phyloP scores from a whole-genome alignment of 1,140 invertebrate species.

The Polypedilum pembai region DNA sequence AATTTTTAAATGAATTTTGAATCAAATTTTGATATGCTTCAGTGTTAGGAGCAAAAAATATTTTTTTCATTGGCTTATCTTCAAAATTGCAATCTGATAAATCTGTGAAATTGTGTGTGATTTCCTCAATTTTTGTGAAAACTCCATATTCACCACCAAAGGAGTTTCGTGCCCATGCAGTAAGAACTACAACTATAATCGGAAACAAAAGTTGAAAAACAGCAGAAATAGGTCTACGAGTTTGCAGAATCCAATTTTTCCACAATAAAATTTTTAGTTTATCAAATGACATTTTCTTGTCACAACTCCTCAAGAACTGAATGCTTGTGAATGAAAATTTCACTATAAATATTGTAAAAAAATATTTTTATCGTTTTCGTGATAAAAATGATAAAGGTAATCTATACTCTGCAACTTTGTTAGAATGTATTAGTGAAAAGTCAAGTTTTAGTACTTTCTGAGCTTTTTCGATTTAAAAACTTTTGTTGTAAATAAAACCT shows the following conservation, averaged over 20 bases:
- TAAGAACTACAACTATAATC: constrained; percentile 52
- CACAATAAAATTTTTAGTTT: constrained; percentile 66
- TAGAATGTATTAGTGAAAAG: too few species aligned
- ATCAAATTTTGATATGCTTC: not conserved
- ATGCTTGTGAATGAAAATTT: not conserved
- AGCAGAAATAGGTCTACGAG: constrained; percentile 62
- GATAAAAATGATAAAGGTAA: too few species aligned
- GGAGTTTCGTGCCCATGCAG: not conserved
- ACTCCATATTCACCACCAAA: not conserved
- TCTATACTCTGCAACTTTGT: too few species aligned
- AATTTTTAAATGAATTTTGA: not conserved
- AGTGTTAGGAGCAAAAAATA: not conserved
- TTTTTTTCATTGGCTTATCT: not conserved
- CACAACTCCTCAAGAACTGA: not conserved
- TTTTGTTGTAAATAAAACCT: too few species aligned
- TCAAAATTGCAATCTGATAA: not conserved
- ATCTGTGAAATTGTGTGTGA: not conserved
- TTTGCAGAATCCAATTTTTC: constrained; percentile 78
- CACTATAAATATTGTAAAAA: not conserved
- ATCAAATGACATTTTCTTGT: constrained; percentile 33
- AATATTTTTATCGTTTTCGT: too few species aligned
- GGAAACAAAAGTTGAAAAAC: constrained; percentile 61
- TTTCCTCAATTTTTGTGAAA: not conserved
- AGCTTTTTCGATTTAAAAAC: too few species aligned
- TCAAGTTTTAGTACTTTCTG: too few species aligned